Base-by-base conservation (phyloP, 2,888 invertebrate species). In the Drosophila parthenogenetica region DNA sequence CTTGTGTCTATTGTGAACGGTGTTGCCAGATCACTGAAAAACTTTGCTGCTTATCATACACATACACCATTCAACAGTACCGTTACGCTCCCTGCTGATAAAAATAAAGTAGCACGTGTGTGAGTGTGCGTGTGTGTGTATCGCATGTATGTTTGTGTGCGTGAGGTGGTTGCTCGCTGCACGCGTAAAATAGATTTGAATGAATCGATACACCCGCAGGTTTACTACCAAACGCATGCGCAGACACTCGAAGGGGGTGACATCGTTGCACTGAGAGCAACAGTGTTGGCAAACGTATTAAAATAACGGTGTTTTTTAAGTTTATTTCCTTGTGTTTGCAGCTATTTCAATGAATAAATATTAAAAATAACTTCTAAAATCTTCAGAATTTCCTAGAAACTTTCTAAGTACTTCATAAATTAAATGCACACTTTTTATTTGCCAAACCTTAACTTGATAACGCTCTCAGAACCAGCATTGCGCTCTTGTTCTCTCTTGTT, bases 181-280 rank as follows among this genome's bases (percentile, higher is more conserved):
- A 40, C 29, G 57, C 69, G 70, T 74, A 71, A 63, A 55, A 71
- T 35, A 64, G 61, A 50, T 64, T 73, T 81, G 82, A 78, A 77
- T 87, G 86, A 87, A 87, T 87, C 86, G 81, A 87, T 87, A 87
- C 73, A 71, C 77, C 69, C 71, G 73, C 51, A 67, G 64, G 42
- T 58, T 66, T 68, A 64, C 67, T 66, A 58, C 45, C 25, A 67
- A 39, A 67, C 70, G 68, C 86, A 79, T 72, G 88, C 86, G 86
- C 73, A 39, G 8, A 42, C 2, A 0, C 16, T 7, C 0, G 4
- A 13, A 7, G 61, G 61, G 57, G 55, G 67, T 48, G 16, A n/a
- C 5, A 11, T 17, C n/a, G 29, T 29, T 29, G 43, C 11, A 19
- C 8, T 17, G 51, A 69, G 68, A 63, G 68, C 43, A 3, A n/a